Evolutionary conservation across 2,888 invertebrate species (phyloP).

Genomic region (Himalopsyche tibetana): DNA sequence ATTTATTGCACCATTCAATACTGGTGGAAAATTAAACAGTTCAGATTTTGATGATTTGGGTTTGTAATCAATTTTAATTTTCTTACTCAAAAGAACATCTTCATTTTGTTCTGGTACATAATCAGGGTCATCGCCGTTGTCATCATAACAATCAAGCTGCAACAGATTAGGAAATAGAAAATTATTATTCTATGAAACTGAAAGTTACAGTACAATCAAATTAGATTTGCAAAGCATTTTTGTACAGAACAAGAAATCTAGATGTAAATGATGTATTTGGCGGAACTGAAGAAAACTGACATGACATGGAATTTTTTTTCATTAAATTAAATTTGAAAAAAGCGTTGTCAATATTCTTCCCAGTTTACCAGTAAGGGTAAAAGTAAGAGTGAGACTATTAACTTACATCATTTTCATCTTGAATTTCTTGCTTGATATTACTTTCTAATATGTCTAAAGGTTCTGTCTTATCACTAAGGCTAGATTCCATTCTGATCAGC

Average conservation of each 20-base stretch:
- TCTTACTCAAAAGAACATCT: background rate
- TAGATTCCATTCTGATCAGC: background rate
- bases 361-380: too few relatives aligned
- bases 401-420: constrained; percentile 33
- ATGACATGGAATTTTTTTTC: too few relatives aligned
- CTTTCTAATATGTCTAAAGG: background rate
- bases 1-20: background rate
- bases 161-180: background rate
- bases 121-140: constrained; percentile 1
- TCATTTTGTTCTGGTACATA: constrained; percentile 4
- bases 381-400: background rate
- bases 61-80: background rate
- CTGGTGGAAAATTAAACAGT: background rate
- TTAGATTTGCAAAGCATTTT: too few relatives aligned
- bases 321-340: too few relatives aligned
- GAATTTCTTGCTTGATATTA: constrained; percentile 9
- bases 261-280: too few relatives aligned
- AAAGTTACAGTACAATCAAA: too few relatives aligned
- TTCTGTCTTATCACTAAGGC: background rate
- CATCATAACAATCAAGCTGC: constrained; percentile 7
- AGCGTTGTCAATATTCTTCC: too few relatives aligned
- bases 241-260: too few relatives aligned
- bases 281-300: too few relatives aligned
- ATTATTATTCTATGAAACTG: too few relatives aligned
- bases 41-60: background rate